A percentile compares a stretch with the other conserved stretches of the same genome.
phyloP scores from a whole-genome alignment of 1,140 invertebrate genomes.

The Dendrolimus kikuchii region DNA sequence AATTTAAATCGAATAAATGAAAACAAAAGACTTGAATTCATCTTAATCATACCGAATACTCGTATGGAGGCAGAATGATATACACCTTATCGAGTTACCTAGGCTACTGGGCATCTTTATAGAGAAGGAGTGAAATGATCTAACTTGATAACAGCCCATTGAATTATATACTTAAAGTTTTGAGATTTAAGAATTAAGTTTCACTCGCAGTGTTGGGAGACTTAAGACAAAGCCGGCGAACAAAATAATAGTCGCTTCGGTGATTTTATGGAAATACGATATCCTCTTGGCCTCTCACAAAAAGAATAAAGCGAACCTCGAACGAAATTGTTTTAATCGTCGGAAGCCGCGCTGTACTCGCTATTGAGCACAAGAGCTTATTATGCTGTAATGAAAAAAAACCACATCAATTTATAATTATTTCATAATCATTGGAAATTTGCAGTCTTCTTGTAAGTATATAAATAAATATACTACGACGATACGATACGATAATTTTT shows the following conservation, averaged over 20 bases:
- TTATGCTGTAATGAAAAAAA: too few relatives aligned
- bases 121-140: conserved; percentile 19
- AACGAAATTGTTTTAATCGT: conserved; percentile 71
- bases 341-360: conserved; percentile 46
- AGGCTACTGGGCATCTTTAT: conserved; percentile 63
- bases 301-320: conserved; percentile 59
- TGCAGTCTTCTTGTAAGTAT: too few relatives aligned
- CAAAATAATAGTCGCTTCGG: conserved; percentile 65
- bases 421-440: too few relatives aligned
- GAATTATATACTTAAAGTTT: conserved; percentile 20
- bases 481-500: too few relatives aligned
- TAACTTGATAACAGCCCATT: conserved; percentile 15
- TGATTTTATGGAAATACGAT: conserved; percentile 71
- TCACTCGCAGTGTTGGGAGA: conserved; percentile 6
- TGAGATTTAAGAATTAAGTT: conserved; percentile 25
- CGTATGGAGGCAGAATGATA: conserved; percentile 59
- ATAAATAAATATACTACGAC: too few relatives aligned
- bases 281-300: conserved; percentile 64
- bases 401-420: too few relatives aligned
- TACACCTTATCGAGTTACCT: conserved; percentile 68
- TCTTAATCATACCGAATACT: conserved; percentile 69
- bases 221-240: conserved; percentile 43
- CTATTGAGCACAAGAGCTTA: conserved; percentile 11
- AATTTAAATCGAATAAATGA: not conserved
- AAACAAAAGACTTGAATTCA: conserved; percentile 48